Base-by-base conservation (phyloP, 2,888 invertebrate species). In the Chaitophorus viminalis region DNA sequence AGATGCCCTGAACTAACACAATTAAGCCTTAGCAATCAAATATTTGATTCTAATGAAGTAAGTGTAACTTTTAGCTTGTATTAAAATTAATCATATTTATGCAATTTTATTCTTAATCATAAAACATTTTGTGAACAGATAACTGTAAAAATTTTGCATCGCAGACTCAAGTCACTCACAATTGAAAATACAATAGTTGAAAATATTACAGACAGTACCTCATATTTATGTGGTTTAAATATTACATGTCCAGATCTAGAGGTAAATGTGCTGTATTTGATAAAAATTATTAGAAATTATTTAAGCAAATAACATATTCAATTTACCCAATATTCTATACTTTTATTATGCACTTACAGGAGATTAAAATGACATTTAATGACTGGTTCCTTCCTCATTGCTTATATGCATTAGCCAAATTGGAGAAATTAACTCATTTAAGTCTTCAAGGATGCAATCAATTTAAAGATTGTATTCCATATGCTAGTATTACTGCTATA, bases 351-450 rank as follows among this genome's bases (percentile, higher is more conserved):
- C 46, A 46, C 8, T 91, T 91, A 88, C 91, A 95, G 95, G 93
- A 94, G 78, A 90, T 96, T 79, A 94, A 95, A 90, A 92, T 96
- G 84, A 95, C 95, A 54, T 93, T 94, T 89, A 96, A 95, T 90
- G 92, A 93, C 11, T 96, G 96, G 96, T 93, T 96, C 89, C 94
- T 94, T 83, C 94, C 95, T 0, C 94, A 95, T 89, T 94, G 94
- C 75, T 92, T 96, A 18, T 93, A 96, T 91, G 94, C 95, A 0
- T 92, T 96, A 2, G 95, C 95, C 90, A 96, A 96, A 92, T 92
- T 95, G 90, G 92, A 93, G 1, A 91, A 92, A 11, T 92, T 96
- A 46, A 93, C 93, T 72, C 93, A 94, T 70, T 92, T 96, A 9
- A 92, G 93, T 87, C 91, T 95, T 89, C 92, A 94, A 74, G 94